Percentiles rank a stretch among this genome's conserved stretches.
Conservation (phyloP, 2,113 vertebrate genomes). For the Peromyscus californicus region DNA sequence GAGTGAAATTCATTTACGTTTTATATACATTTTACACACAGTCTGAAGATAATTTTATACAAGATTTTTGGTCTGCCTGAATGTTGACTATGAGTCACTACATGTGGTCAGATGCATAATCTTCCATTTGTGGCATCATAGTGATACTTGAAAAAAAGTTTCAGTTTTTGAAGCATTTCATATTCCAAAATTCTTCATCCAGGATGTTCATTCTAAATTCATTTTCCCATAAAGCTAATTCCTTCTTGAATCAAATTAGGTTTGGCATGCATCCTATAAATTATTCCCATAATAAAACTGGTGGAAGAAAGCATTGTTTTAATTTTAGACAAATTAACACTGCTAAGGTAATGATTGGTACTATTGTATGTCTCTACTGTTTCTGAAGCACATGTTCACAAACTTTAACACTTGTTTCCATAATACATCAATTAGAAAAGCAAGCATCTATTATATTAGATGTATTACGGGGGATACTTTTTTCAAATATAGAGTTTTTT, state of each 20-base stretch:
- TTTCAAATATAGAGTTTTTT: background rate
- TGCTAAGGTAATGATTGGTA: conserved; percentile 6
- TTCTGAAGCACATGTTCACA: conserved; percentile 17
- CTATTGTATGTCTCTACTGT: conserved; percentile 1
- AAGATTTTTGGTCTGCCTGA: background rate
- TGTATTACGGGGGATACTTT: background rate
- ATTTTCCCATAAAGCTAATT: conserved; percentile 36
- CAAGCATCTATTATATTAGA: background rate
- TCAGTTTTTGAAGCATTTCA: background rate
- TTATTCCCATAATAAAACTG: conserved; percentile 28
- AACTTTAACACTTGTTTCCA: conserved; percentile 45
- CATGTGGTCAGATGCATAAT: background rate
- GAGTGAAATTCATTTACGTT: background rate
- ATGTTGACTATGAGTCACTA: background rate
- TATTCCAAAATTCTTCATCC: background rate
- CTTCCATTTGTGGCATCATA: background rate
- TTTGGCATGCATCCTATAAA: conserved; percentile 42
- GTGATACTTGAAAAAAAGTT: background rate
- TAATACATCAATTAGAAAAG: background rate
- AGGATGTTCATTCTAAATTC: background rate
- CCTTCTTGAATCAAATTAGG: conserved; percentile 45
- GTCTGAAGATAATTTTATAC: background rate
- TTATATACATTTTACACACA: background rate
- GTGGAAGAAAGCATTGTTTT: conserved; percentile 24
- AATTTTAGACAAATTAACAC: conserved; percentile 17